These are phyloP conservation scores for Rapana venosa DNA, from an alignment of 2,888 invertebrate genomes.

Conservation along the genomic window DNA sequence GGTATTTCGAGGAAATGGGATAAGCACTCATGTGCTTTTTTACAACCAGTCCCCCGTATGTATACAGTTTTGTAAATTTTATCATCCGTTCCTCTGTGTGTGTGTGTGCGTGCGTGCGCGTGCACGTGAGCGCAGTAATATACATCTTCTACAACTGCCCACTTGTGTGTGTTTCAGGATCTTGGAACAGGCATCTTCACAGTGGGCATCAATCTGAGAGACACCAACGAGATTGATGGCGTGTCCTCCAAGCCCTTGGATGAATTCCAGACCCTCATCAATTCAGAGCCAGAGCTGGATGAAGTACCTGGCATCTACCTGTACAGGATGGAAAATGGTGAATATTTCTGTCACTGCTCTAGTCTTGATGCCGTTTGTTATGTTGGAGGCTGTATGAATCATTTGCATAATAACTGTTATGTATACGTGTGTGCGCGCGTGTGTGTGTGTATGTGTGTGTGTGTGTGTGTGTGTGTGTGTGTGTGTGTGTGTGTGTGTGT, in stretches of 20 bases:
- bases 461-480: neutral
- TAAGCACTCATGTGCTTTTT: too few species aligned
- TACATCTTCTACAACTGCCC: neutral
- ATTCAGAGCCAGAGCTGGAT: conserved; percentile 52
- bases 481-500: neutral
- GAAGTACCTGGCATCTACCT: conserved; percentile 59
- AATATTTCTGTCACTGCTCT: neutral
- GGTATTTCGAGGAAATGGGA: too few species aligned
- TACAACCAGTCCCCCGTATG: too few species aligned
- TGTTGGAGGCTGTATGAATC: too few species aligned
- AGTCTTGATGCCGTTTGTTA: neutral
- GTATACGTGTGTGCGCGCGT: neutral
- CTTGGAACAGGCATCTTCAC: conserved; percentile 64
- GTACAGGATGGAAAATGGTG: conserved; percentile 41
- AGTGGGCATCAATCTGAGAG: conserved; percentile 63
- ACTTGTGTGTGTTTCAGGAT: conserved; percentile 44
- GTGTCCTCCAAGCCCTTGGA: conserved; percentile 61
- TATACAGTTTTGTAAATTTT: too few species aligned
- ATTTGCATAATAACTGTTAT: too few species aligned
- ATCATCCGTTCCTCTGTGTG: too few species aligned
- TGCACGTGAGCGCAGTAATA: neutral
- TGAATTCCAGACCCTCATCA: conserved; percentile 56
- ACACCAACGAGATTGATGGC: conserved; percentile 59
- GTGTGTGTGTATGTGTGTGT: neutral
- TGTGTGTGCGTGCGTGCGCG: neutral